Evolutionary conservation across 2,797 vertebrate genomes (phyloP).

Genomic region (Gobionotothen gibberifrons): DNA sequence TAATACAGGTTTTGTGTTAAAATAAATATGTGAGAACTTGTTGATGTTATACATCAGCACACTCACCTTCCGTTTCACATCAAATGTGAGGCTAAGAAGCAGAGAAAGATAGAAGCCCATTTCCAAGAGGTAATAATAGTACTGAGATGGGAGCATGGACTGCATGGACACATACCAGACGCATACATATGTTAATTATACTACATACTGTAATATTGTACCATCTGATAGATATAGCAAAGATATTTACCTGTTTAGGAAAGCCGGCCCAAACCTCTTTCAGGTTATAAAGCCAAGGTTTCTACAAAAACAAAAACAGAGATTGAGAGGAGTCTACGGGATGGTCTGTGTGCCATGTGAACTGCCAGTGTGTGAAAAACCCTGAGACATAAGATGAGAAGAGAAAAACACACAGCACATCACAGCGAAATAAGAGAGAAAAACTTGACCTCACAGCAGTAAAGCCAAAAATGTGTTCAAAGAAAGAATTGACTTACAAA

Average conservation of each 20-base stretch:
- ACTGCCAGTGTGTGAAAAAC: slow-evolving; percentile 31
- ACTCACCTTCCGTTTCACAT: slow-evolving; percentile 92
- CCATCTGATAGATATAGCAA: background rate
- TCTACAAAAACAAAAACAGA: slow-evolving; percentile 81
- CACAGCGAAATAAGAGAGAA: background rate
- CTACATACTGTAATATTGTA: background rate
- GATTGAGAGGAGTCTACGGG: background rate
- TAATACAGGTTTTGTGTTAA: slow-evolving; percentile 1
- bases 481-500: background rate
- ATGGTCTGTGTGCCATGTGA: slow-evolving; percentile 9
- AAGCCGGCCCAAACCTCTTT: slow-evolving; percentile 91
- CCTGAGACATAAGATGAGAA: background rate
- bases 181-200: background rate
- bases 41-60: background rate
- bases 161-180: slow-evolving; percentile 64
- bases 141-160: slow-evolving; percentile 91
- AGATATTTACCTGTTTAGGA: slow-evolving; percentile 88
- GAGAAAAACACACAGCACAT: background rate
- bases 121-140: slow-evolving; percentile 94
- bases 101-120: slow-evolving; percentile 94
- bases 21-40: background rate
- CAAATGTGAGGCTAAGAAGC: slow-evolving; percentile 89
- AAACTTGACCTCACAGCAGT: background rate
- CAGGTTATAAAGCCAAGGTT: slow-evolving; percentile 94
- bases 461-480: background rate